These are phyloP conservation scores for Silurus asotus DNA, from an alignment of 2,113 vertebrate species.

Conservation along the genomic window DNA sequence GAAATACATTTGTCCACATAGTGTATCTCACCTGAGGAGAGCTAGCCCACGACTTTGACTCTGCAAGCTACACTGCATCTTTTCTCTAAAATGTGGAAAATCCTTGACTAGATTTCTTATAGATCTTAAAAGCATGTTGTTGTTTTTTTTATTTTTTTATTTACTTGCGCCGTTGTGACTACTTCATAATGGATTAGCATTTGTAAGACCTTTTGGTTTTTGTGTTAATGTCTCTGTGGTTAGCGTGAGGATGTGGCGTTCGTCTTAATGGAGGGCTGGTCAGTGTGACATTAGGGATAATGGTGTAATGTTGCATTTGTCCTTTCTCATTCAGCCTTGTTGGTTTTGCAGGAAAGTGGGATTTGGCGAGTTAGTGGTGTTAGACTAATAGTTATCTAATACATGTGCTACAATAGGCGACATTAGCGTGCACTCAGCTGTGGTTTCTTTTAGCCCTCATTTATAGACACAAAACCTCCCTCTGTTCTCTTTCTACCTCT, in stretches of 20 bases:
- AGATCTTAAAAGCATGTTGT: neutral
- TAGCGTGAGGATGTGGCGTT: conserved; percentile 47
- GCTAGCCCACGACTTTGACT: no score
- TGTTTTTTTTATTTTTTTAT: neutral
- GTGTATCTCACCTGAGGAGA: neutral
- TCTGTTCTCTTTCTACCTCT: neutral
- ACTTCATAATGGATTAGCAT: conserved; percentile 39
- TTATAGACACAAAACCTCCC: neutral
- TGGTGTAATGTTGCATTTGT: conserved; percentile 3
- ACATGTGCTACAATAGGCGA: neutral
- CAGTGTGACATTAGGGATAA: neutral
- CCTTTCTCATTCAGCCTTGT: conserved; percentile 26
- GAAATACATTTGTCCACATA: no score
- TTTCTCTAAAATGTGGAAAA: neutral
- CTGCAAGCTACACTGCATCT: neutral
- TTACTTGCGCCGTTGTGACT: conserved; percentile 7
- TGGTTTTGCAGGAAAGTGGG: conserved; percentile 25
- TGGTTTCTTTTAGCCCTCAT: neutral
- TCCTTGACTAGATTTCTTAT: neutral
- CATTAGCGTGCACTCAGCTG: conserved; percentile 31
- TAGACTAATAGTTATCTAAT: conserved; percentile 9
- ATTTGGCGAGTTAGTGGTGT: conserved; percentile 6
- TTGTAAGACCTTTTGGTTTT: neutral
- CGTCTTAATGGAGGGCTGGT: conserved; percentile 31
- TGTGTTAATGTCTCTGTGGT: conserved; percentile 21